Percentiles rank a stretch among this genome's conserved stretches.
These are phyloP conservation scores for Onychomys torridus DNA, from an alignment of 2,797 vertebrate genomes.

Conservation along the genomic window DNA sequence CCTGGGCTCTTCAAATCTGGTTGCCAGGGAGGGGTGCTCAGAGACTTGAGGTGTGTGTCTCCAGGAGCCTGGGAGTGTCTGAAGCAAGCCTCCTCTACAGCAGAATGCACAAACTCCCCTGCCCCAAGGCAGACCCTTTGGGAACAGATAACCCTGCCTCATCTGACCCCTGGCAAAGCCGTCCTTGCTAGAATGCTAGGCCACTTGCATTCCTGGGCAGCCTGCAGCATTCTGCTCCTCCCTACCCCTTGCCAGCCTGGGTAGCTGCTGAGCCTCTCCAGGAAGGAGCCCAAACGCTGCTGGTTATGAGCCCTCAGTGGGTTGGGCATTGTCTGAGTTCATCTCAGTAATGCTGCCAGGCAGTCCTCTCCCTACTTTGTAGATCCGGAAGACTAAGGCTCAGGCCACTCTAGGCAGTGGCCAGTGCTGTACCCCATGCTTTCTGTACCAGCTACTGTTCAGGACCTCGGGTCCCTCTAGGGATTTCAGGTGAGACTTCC, in stretches of 20 bases:
- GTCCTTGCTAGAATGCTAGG: not conserved
- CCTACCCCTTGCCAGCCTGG: not conserved
- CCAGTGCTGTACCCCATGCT: not conserved
- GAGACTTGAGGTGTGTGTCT: not conserved
- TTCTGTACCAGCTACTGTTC: not conserved
- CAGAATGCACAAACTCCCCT: not conserved
- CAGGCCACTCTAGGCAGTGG: not conserved
- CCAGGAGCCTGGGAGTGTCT: not conserved
- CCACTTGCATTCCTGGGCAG: not conserved
- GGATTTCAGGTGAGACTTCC: not conserved
- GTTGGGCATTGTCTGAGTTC: not conserved
- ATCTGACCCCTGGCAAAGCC: not conserved
- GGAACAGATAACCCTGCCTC: not conserved
- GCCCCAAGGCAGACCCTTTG: not conserved
- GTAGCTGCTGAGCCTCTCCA: not conserved
- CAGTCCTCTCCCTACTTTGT: not conserved
- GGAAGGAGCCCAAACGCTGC: fast-evolving
- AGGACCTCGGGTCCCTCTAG: not conserved
- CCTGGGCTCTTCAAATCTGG: not conserved
- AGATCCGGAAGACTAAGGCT: not conserved
- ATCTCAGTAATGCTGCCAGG: not conserved
- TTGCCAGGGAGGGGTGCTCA: fast-evolving
- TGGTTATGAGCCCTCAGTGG: not conserved
- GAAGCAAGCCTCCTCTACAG: not conserved
- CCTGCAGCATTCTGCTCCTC: fast-evolving